Conservation (phyloP, 2,797 vertebrate species). For the Chloroceryle amazona region DNA sequence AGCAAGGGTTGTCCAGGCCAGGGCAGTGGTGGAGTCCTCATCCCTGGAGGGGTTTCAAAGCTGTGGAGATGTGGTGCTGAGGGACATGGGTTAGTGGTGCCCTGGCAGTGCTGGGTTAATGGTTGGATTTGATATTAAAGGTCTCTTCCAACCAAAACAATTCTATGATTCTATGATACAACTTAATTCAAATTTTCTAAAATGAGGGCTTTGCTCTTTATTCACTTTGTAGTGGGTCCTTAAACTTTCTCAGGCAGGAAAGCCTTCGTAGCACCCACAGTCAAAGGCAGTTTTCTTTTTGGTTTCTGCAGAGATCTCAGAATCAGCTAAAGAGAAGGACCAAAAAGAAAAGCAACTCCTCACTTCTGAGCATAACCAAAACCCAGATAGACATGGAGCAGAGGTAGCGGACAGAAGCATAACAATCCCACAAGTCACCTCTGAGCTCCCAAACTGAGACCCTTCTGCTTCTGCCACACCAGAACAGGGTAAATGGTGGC, state of each 20-base stretch:
- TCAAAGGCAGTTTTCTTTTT: neutral
- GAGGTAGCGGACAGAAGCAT: neutral
- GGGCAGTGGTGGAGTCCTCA: neutral
- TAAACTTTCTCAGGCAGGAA: neutral
- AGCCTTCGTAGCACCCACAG: accelerated
- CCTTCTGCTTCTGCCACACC: neutral
- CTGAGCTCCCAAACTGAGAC: neutral
- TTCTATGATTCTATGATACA: neutral
- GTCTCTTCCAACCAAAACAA: neutral
- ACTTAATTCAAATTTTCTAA: neutral
- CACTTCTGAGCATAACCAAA: neutral
- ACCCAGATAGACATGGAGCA: neutral
- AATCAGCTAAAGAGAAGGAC: neutral
- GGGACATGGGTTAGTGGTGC: neutral
- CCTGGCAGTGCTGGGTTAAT: neutral
- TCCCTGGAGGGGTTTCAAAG: neutral
- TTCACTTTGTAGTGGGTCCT: neutral
- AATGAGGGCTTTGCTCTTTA: neutral
- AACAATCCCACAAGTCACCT: neutral
- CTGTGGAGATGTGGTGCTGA: neutral
- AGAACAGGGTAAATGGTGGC: neutral
- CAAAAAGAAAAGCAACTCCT: neutral
- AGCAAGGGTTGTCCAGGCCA: neutral
- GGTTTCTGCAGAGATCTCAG: neutral
- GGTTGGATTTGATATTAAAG: neutral